Evolutionary conservation across 2,888 invertebrate species (phyloP).

Genomic region (Netelia virgata): DNA sequence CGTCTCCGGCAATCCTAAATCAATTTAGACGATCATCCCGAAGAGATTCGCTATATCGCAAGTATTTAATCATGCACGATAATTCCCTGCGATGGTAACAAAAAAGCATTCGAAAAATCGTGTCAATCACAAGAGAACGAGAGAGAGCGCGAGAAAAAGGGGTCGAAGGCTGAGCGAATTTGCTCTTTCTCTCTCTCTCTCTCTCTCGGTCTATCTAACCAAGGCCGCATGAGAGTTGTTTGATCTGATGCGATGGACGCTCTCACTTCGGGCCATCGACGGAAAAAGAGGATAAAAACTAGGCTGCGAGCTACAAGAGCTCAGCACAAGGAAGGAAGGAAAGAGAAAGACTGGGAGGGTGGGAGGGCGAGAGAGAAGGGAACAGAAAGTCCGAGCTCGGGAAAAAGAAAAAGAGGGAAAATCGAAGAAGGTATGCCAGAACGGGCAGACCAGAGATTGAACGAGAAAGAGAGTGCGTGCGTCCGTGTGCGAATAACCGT

Average conservation of each 20-base stretch:
- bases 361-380: background rate
- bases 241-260: slow-evolving; percentile 50
- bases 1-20: background rate
- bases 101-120: background rate
- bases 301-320: slow-evolving; percentile 56
- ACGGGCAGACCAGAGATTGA: slow-evolving; percentile 26
- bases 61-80: background rate
- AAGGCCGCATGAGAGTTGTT: slow-evolving; percentile 25
- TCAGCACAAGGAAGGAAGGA: slow-evolving; percentile 23
- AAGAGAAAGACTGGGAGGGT: too few relatives aligned
- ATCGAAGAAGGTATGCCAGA: slow-evolving; percentile 12
- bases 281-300: slow-evolving; percentile 59
- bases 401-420: slow-evolving; percentile 39
- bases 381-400: slow-evolving; percentile 4
- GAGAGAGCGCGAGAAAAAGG: slow-evolving; percentile 57
- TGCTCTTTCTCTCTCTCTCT: slow-evolving; percentile 21
- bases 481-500: slow-evolving; percentile 39
- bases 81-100: slow-evolving; percentile 3
- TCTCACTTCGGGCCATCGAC: slow-evolving; percentile 44
- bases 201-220: background rate
- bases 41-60: background rate
- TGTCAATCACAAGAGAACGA: slow-evolving; percentile 17
- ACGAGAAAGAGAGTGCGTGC: slow-evolving; percentile 64
- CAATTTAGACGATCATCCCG: background rate
- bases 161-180: slow-evolving; percentile 46